These are phyloP conservation scores for Ageneiosus marmoratus DNA, from an alignment of 2,113 vertebrate species.

Conservation along the genomic window DNA sequence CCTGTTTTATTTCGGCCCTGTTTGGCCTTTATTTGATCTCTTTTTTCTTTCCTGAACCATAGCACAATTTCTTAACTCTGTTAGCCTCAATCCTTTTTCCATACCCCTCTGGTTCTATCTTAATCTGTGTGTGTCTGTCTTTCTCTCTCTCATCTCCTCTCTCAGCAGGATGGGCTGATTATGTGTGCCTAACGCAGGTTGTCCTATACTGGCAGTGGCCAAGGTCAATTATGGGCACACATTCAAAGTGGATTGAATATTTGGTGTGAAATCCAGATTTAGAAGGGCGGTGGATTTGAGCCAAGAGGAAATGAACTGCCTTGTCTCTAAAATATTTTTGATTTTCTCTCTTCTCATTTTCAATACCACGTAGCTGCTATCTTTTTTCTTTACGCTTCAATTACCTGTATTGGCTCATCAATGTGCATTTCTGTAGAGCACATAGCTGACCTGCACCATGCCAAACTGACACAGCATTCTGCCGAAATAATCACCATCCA, in stretches of 20 bases:
- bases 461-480: background rate
- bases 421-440: background rate
- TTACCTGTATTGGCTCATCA: constrained; percentile 7
- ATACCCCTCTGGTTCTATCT: constrained; percentile 18
- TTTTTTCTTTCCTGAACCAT: constrained; percentile 35
- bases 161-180: constrained; percentile 63
- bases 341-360: constrained; percentile 52
- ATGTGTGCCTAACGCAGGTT: constrained; percentile 64
- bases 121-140: constrained; percentile 3
- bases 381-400: constrained; percentile 10
- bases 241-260: constrained; percentile 65
- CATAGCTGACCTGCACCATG: background rate
- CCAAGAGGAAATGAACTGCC: constrained; percentile 64
- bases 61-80: constrained; percentile 29
- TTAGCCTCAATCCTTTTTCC: constrained; percentile 14
- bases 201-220: constrained; percentile 63
- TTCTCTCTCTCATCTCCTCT: constrained; percentile 32
- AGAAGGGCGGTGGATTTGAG: constrained; percentile 41
- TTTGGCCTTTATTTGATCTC: background rate
- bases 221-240: constrained; percentile 73
- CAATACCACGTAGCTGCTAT: constrained; percentile 39
- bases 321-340: constrained; percentile 61
- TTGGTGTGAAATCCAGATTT: constrained; percentile 58
- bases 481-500: constrained; percentile 15
- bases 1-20: constrained; percentile 12